These are phyloP conservation scores for Endotricha flammealis DNA, from an alignment of 2,888 invertebrate species.

Conservation along the genomic window DNA sequence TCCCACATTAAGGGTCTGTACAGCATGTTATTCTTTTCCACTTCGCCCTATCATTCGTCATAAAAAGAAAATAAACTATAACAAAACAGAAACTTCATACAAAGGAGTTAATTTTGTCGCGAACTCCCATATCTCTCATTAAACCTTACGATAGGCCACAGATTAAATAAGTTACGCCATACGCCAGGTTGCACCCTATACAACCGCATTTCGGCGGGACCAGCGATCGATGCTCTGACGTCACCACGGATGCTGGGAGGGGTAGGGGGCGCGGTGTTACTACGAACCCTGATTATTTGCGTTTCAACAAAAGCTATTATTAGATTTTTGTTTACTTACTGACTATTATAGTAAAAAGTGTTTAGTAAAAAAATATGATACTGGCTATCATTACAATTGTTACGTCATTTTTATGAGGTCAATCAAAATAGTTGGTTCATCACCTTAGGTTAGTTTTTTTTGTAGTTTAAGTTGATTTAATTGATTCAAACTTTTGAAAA, in stretches of 20 bases:
- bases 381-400: no score
- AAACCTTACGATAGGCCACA: constrained; percentile 17
- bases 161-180: constrained; percentile 16
- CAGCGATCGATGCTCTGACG: constrained; percentile 71
- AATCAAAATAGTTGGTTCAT: no score
- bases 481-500: no score
- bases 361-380: no score
- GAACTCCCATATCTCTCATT: constrained; percentile 5
- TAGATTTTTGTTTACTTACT: constrained; percentile 36
- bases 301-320: constrained; percentile 50
- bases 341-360: no score
- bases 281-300: constrained; percentile 43
- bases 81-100: not conserved
- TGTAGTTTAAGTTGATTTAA: no score
- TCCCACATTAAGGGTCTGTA: no score
- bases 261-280: constrained; percentile 27
- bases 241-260: constrained; percentile 57
- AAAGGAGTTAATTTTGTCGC: not conserved
- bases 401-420: no score
- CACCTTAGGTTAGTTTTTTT: no score
- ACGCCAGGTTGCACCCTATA: constrained; percentile 32
- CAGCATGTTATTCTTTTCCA: not conserved
- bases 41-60: no score
- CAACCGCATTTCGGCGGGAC: constrained; percentile 44
- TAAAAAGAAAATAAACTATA: not conserved